These are phyloP conservation scores for Puntigrus tetrazona DNA, from an alignment of 2,113 vertebrate genomes.

Conservation along the genomic window DNA sequence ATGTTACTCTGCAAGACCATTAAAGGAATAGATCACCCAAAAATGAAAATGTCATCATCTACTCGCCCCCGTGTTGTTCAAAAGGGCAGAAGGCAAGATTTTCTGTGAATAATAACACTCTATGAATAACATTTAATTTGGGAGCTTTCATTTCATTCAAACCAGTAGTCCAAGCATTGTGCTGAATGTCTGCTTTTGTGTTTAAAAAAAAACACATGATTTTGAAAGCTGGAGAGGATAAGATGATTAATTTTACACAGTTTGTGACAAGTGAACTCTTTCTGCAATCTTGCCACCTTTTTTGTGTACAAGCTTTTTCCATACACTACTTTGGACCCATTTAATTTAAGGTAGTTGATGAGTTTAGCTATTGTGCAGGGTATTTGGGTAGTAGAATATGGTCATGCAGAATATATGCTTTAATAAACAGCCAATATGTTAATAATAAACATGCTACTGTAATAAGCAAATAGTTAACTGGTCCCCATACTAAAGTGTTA, in stretches of 20 bases:
- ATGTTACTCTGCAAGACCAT: slow-evolving; percentile 24
- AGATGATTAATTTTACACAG: background rate
- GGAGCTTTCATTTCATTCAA: background rate
- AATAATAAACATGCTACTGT: too few relatives aligned
- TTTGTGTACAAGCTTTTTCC: background rate
- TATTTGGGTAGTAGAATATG: too few relatives aligned
- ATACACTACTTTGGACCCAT: background rate
- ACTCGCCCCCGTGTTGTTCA: background rate
- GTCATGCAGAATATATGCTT: too few relatives aligned
- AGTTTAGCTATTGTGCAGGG: too few relatives aligned
- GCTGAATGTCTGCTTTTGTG: background rate
- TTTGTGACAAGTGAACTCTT: background rate
- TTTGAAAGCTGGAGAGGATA: background rate
- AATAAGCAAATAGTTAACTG: too few relatives aligned
- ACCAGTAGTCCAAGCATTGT: background rate
- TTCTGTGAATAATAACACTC: background rate
- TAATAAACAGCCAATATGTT: too few relatives aligned
- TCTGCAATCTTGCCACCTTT: background rate
- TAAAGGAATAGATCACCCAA: slow-evolving; percentile 3
- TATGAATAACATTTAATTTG: background rate
- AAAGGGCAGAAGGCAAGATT: slow-evolving; percentile 6
- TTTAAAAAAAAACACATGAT: background rate
- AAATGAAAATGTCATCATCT: background rate
- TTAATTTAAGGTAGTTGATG: too few relatives aligned
- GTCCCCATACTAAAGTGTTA: too few relatives aligned